Base-by-base conservation (phyloP, 2,797 vertebrate genomes). In the Megalops cyprinoides region DNA sequence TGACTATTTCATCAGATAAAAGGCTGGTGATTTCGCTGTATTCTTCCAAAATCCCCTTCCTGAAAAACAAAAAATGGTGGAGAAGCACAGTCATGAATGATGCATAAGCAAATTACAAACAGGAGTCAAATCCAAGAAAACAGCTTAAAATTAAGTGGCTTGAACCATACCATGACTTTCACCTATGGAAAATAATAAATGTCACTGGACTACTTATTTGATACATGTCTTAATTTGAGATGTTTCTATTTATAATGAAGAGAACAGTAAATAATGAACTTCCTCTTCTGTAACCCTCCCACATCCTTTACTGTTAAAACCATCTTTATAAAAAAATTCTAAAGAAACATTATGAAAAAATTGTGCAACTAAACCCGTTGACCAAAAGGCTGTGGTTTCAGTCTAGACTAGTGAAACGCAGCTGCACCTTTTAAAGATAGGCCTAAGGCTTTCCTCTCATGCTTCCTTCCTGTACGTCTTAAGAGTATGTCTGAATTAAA, bases 21-120 rank as follows among this genome's bases (percentile, higher is more conserved):
- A 98, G 95, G 81, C 97, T 98, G 88, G 96, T 99, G 92, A 97
- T 98, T 88, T 98, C 96, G 71, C 96, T 97, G 81, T 98, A 99
- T 88, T 99, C 97, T 92, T 98, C 95, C 91, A 99, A 94, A 84
- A 99, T 97, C 49, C 96, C 95, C 90, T 96, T 97, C 79, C 98
- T 99, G 87, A 67, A 80, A 80, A 76, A 46, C 31, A 83, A 28
- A 44, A 37, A 4, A 55, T 60, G 53, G 9, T 44, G 34, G 42
- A n/a, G 39, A 31, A 60, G 46, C 4, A 69, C 25, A 34, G 31
- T 34, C 48, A 37, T 53, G 4, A 39, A 73, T 79, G 60, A 14
- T 62, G 58, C 5, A 58, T n/a, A n/a, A n/a, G n/a, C n/a, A n/a
- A n/a, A n/a, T n/a, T n/a, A n/a, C n/a, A n/a, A n/a, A n/a, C n/a